phyloP scores from a whole-genome alignment of 2,888 invertebrate genomes.

The Phrixothrix hirtus region DNA sequence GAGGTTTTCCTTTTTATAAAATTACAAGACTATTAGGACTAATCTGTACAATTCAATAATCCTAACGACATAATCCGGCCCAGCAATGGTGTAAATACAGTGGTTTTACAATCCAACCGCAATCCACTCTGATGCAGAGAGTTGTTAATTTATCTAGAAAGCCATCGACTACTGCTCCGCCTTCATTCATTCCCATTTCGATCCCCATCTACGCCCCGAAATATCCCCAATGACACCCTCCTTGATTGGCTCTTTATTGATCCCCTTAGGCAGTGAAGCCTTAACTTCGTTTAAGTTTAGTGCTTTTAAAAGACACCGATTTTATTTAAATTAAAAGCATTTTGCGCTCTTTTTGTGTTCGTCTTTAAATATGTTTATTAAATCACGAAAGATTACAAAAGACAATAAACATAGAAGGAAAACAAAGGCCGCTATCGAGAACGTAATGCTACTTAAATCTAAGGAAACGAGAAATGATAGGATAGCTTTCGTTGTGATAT shows the following conservation, averaged over 20 bases:
- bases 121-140: slow-evolving; percentile 23
- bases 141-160: slow-evolving; percentile 33
- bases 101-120: slow-evolving; percentile 26
- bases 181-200: slow-evolving; percentile 21
- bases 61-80: slow-evolving; percentile 16
- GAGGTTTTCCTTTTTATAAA: slow-evolving; percentile 2
- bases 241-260: slow-evolving; percentile 37
- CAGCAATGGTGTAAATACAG: slow-evolving; percentile 27
- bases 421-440: no score
- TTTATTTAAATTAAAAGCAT: no score
- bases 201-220: slow-evolving; percentile 20
- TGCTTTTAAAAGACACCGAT: slow-evolving; percentile 18
- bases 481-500: no score
- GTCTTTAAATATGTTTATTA: no score
- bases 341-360: no score
- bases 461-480: no score
- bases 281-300: slow-evolving; percentile 34
- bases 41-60: slow-evolving; percentile 17
- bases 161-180: slow-evolving; percentile 17
- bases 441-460: no score
- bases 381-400: no score
- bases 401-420: no score
- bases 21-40: slow-evolving; percentile 7
- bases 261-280: slow-evolving; percentile 28
- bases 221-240: slow-evolving; percentile 31